Conservation (phyloP, 1,140 invertebrate genomes). For the Sesamia nonagrioides region DNA sequence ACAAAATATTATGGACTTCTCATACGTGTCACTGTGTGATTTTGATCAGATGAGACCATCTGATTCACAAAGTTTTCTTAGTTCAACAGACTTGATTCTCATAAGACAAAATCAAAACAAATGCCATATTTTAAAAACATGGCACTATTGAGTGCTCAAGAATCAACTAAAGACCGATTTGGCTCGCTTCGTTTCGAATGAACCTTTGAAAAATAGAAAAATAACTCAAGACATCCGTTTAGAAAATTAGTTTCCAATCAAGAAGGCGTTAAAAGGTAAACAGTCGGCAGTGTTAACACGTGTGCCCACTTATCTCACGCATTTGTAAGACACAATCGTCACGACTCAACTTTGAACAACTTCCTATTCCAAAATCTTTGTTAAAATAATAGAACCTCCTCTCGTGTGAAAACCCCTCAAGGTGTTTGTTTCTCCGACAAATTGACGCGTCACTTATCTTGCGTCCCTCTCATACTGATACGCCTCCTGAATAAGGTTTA, state of each 20-base stretch:
- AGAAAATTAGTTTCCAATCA: background rate
- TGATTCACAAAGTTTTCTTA: too few relatives aligned
- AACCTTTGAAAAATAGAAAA: background rate
- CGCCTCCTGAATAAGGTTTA: slow-evolving; percentile 10
- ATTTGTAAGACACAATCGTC: background rate
- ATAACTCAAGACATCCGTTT: background rate
- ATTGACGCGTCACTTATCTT: slow-evolving; percentile 68
- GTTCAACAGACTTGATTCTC: too few relatives aligned
- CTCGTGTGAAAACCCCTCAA: slow-evolving; percentile 48
- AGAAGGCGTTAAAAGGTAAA: slow-evolving; percentile 8
- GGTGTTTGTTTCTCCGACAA: slow-evolving; percentile 76
- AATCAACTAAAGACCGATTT: background rate
- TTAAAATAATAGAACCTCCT: slow-evolving; percentile 22
- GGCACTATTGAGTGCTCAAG: background rate
- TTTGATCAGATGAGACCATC: too few relatives aligned
- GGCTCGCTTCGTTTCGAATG: background rate
- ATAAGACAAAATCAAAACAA: too few relatives aligned
- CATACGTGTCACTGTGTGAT: too few relatives aligned
- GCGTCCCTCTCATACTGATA: slow-evolving; percentile 48
- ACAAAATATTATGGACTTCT: too few relatives aligned
- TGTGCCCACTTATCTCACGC: slow-evolving; percentile 14
- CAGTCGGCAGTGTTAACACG: background rate
- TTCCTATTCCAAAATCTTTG: slow-evolving; percentile 16
- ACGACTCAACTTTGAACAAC: background rate
- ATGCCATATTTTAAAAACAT: too few relatives aligned